Evolutionary conservation across 2,113 vertebrate species (phyloP).

Genomic region (Phrynosoma blainvillii): DNA sequence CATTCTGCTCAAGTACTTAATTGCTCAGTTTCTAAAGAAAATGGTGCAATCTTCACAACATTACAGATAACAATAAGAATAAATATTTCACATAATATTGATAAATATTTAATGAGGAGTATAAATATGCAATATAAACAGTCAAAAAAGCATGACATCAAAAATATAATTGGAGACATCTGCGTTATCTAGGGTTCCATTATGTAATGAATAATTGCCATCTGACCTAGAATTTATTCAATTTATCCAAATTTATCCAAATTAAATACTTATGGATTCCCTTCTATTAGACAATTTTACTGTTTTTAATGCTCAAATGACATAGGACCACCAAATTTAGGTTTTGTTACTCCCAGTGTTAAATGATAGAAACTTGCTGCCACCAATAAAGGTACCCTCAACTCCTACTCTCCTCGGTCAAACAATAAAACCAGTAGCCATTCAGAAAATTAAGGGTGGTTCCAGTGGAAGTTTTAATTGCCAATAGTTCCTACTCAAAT

Average conservation of each 20-base stretch:
- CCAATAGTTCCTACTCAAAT: not conserved
- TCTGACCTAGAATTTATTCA: not conserved
- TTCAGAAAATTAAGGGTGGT: not conserved
- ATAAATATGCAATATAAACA: conserved; percentile 1
- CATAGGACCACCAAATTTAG: not conserved
- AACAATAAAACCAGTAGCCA: not conserved
- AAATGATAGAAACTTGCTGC: not conserved
- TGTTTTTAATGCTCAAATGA: not conserved
- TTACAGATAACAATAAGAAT: not conserved
- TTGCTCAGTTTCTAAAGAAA: not conserved
- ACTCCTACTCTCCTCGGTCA: not conserved
- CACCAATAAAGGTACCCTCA: not conserved
- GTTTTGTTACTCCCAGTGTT: not conserved
- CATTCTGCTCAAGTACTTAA: not conserved
- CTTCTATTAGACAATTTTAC: not conserved
- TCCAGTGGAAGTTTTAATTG: not conserved
- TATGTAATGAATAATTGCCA: not conserved
- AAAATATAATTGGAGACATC: not conserved
- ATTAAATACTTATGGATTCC: not conserved
- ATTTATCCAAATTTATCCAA: not conserved
- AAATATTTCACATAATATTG: not conserved
- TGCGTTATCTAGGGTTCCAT: not conserved
- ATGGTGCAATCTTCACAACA: not conserved
- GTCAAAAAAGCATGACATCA: not conserved
- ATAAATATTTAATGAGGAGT: not conserved